These are phyloP conservation scores for Protaetia brevitarsis DNA, from an alignment of 1,140 invertebrate genomes.

Conservation along the genomic window DNA sequence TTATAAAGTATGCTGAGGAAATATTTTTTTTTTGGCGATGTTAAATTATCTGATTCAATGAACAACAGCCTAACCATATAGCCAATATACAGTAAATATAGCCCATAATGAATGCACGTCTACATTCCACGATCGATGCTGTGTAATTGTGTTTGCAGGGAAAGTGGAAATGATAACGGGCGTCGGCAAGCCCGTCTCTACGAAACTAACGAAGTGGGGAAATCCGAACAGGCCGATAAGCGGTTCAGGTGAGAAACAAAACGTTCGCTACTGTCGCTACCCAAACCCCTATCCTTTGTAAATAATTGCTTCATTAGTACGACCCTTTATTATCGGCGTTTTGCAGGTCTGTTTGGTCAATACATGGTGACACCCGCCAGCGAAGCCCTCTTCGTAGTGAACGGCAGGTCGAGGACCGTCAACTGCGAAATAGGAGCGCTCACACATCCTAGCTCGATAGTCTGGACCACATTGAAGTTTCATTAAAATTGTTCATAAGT, in stretches of 20 bases:
- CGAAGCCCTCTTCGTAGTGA: slow-evolving; percentile 71
- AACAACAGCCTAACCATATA: not conserved
- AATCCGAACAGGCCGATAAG: slow-evolving; percentile 67
- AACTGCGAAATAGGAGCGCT: slow-evolving; percentile 75
- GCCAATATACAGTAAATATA: not conserved
- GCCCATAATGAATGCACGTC: not conserved
- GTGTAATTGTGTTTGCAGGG: slow-evolving; percentile 52
- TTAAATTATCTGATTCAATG: not conserved
- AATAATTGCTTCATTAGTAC: slow-evolving; percentile 10
- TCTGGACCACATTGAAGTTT: slow-evolving; percentile 61
- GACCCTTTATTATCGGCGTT: slow-evolving; percentile 6
- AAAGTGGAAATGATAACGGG: slow-evolving; percentile 80
- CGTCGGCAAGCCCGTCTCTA: slow-evolving; percentile 62
- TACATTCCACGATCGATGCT: not conserved
- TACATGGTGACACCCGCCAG: slow-evolving; percentile 73
- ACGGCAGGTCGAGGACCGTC: slow-evolving; percentile 69
- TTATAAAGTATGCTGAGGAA: too few relatives aligned
- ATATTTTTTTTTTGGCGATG: not conserved
- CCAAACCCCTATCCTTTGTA: not conserved
- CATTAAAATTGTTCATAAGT: slow-evolving; percentile 40
- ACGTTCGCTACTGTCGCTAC: not conserved
- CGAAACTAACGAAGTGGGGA: slow-evolving; percentile 61
- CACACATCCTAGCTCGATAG: slow-evolving; percentile 61
- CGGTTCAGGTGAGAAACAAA: slow-evolving; percentile 52
- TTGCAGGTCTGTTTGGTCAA: slow-evolving; percentile 66